phyloP scores from a whole-genome alignment of 1,140 invertebrate species.

The Arion vulgaris region DNA sequence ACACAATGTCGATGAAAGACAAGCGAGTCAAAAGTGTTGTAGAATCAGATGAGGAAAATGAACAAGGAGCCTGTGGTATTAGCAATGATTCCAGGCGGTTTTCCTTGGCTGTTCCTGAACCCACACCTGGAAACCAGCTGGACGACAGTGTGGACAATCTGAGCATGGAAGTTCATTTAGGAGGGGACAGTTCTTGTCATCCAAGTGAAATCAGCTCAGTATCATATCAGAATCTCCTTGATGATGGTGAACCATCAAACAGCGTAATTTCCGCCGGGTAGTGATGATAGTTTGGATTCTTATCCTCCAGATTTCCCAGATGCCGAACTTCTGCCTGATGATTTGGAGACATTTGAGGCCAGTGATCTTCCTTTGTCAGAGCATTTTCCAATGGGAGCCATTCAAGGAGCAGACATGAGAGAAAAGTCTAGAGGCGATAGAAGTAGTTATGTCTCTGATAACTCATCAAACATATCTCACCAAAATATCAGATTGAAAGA shows the following conservation, averaged over 20 bases:
- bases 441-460: constrained; percentile 37
- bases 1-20: constrained; percentile 37
- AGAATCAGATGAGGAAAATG: constrained; percentile 44
- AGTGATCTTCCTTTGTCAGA: constrained; percentile 52
- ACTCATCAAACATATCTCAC: constrained; percentile 4
- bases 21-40: constrained; percentile 25
- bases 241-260: constrained; percentile 58
- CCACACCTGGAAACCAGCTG: constrained; percentile 42
- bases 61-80: constrained; percentile 52
- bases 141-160: constrained; percentile 61
- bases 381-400: constrained; percentile 50
- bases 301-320: constrained; percentile 62
- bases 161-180: constrained; percentile 68
- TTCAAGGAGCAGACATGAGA: constrained; percentile 41
- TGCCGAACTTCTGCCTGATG: constrained; percentile 55
- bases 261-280: constrained; percentile 60
- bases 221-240: constrained; percentile 68
- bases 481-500: constrained; percentile 36
- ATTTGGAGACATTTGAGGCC: constrained; percentile 52
- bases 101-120: constrained; percentile 41
- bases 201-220: constrained; percentile 70
- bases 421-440: constrained; percentile 37
- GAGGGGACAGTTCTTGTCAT: constrained; percentile 66
- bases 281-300: constrained; percentile 67
- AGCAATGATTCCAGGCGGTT: not conserved